Evolutionary conservation across 2,888 invertebrate species (phyloP).

Genomic region (Smittia aterrima): DNA sequence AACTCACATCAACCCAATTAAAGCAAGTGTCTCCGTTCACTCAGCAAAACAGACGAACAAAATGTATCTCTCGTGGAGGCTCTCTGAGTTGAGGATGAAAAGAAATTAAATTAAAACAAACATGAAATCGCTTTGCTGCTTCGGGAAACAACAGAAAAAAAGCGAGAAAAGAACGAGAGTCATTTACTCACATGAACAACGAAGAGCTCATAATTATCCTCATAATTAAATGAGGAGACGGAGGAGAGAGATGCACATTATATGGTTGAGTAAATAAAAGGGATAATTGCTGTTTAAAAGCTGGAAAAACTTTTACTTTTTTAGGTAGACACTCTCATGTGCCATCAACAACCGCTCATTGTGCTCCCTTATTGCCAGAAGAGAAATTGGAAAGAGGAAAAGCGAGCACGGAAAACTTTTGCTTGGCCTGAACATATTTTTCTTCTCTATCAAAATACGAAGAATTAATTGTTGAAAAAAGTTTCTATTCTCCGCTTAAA

Average conservation of each 20-base stretch:
- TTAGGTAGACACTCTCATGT: neutral
- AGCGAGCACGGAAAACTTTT: neutral
- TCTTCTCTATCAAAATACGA: neutral
- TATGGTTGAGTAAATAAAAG: slow-evolving; percentile 40
- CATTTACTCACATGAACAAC: slow-evolving; percentile 7
- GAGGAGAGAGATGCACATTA: slow-evolving; percentile 39
- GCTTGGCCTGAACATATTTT: neutral
- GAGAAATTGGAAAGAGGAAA: neutral
- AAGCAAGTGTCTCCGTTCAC: slow-evolving; percentile 7
- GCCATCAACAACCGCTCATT: slow-evolving; percentile 13
- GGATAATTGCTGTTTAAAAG: slow-evolving; percentile 41
- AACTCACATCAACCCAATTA: slow-evolving; percentile 13
- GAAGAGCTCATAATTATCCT: slow-evolving; percentile 40
- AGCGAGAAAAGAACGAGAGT: slow-evolving; percentile 1
- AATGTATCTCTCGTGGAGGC: neutral
- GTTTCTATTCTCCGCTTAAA: slow-evolving; percentile 19
- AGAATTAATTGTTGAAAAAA: slow-evolving; percentile 28
- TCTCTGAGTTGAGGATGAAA: neutral
- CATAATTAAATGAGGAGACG: slow-evolving; percentile 35
- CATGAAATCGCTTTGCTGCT: slow-evolving; percentile 30
- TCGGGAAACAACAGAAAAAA: neutral
- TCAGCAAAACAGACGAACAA: neutral
- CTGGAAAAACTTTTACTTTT: slow-evolving; percentile 41
- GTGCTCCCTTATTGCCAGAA: neutral
- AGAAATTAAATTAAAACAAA: slow-evolving; percentile 40